phyloP scores from a whole-genome alignment of 2,888 invertebrate species.

The Pediacus dermestoides region DNA sequence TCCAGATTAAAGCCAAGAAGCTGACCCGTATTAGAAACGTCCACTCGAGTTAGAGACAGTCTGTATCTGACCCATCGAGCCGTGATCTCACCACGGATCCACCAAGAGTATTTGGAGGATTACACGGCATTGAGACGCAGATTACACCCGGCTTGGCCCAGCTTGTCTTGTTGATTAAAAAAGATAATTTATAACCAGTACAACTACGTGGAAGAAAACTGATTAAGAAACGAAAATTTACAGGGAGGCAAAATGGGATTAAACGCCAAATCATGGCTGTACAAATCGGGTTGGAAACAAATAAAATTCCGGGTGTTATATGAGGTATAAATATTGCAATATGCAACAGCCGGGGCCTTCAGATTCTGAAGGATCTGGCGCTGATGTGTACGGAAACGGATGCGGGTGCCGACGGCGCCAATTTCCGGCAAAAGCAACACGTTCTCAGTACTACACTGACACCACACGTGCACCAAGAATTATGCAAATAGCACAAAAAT shows the following conservation, averaged over 20 bases:
- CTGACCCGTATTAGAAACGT: constrained; percentile 13
- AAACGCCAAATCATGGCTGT: too few species aligned
- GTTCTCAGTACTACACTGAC: constrained; percentile 18
- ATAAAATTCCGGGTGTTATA: too few species aligned
- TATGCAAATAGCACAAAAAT: constrained; percentile 19
- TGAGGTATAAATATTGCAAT: constrained; percentile 14
- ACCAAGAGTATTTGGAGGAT: constrained; percentile 9
- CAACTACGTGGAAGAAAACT: too few species aligned
- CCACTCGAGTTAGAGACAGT: constrained; percentile 9
- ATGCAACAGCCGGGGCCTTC: constrained; percentile 10
- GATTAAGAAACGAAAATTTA: too few species aligned
- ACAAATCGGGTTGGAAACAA: too few species aligned
- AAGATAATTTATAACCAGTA: too few species aligned
- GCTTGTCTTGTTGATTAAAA: too few species aligned
- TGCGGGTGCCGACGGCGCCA: constrained; percentile 40
- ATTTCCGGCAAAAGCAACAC: constrained; percentile 40
- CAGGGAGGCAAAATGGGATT: too few species aligned
- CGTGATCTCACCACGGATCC: constrained; percentile 9
- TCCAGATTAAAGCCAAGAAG: constrained; percentile 11
- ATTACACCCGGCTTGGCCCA: too few species aligned
- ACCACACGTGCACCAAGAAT: constrained; percentile 21
- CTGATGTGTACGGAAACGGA: constrained; percentile 39
- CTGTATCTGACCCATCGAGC: constrained; percentile 8
- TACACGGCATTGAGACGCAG: constrained; percentile 4
- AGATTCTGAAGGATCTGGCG: constrained; percentile 19